Evolutionary conservation across 2,797 vertebrate species (phyloP).

Genomic region (Ammospiza maritima): DNA sequence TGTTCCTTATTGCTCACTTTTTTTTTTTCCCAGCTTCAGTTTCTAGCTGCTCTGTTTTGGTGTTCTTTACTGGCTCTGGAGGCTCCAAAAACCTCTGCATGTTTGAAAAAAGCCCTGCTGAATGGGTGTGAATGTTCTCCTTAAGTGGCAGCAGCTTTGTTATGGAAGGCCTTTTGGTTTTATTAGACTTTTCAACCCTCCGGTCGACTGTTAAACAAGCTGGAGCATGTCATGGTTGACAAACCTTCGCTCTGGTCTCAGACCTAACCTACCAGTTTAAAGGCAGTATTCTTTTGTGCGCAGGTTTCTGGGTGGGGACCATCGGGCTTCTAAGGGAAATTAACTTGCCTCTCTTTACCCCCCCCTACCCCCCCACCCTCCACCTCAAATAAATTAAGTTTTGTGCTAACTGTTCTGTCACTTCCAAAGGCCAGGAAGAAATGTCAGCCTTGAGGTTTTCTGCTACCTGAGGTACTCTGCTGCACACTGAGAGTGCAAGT

Average conservation of each 20-base stretch:
- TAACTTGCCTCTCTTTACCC: neutral
- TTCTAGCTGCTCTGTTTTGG: neutral
- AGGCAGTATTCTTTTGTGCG: slow-evolving; percentile 57
- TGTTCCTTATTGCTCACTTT: neutral
- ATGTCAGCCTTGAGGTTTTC: neutral
- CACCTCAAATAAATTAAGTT: neutral
- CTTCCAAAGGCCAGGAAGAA: slow-evolving; percentile 6
- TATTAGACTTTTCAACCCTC: slow-evolving; percentile 65
- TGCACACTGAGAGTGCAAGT: neutral
- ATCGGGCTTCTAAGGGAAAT: slow-evolving; percentile 20
- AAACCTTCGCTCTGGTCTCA: slow-evolving; percentile 64
- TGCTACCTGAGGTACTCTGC: neutral
- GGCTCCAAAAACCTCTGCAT: neutral
- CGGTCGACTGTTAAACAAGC: slow-evolving; percentile 55
- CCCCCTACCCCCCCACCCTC: neutral
- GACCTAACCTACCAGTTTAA: slow-evolving; percentile 73
- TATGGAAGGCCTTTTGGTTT: slow-evolving; percentile 57
- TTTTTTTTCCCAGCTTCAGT: neutral
- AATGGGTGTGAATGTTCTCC: slow-evolving; percentile 49
- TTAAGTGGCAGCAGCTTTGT: slow-evolving; percentile 51
- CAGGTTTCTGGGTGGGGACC: slow-evolving; percentile 67
- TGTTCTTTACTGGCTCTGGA: neutral
- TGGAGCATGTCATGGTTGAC: slow-evolving; percentile 63
- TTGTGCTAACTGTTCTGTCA: slow-evolving; percentile 41
- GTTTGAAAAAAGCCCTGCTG: neutral